Evolutionary conservation across 1,140 invertebrate species (phyloP), one percentile per base, ranked within the genome.

Genomic region (Sogatella furcifera): DNA sequence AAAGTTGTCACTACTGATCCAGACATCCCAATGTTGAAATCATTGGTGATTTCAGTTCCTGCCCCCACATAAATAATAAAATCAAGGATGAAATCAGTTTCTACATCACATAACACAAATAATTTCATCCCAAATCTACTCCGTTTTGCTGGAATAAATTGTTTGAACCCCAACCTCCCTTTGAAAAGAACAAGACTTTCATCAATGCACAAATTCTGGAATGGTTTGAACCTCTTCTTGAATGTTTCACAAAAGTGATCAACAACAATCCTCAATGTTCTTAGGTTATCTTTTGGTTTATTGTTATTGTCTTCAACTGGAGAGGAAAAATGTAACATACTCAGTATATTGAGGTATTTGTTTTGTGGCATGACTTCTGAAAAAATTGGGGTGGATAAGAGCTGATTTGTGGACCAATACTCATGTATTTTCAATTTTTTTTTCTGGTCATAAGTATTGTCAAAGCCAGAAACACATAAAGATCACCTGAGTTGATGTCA

Each of bases 1-100:
- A 71, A 57, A 6, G 56, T 58, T 28, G 59, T 64, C 22, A 71
- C 67, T 34, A 71, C 59, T 46, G 55, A 41, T 22, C 67, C 69
- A 38, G 70, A 70, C 19, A 63, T 60, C 22, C 68, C 69, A 41
- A 63, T 19, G 22, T 38, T 22, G 14, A 17, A 21, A 15, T 21
- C 28, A 46, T 46, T n/a, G n/a, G 17, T 46, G 21, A 58, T 46
- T 24, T 58, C 56, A 58, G 28, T 58, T 24, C 41, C 52, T 22
- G 24, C 28, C 15, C 60, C 60, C 52, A 57, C 60, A 57, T 64
- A 62, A 15, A 64, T 53, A 46, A 63, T 63, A n/a, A 63, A 28
- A 42, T 63, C 62, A 10, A 63, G 52, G 13, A 62, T 41, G 42
- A 54, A 62, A 17, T 55, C 52, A 11, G 62, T 63, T 41, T 63